Percentiles rank a stretch among this genome's conserved stretches.
Conservation (phyloP, 2,888 invertebrate genomes). For the Mythimna pallens region DNA sequence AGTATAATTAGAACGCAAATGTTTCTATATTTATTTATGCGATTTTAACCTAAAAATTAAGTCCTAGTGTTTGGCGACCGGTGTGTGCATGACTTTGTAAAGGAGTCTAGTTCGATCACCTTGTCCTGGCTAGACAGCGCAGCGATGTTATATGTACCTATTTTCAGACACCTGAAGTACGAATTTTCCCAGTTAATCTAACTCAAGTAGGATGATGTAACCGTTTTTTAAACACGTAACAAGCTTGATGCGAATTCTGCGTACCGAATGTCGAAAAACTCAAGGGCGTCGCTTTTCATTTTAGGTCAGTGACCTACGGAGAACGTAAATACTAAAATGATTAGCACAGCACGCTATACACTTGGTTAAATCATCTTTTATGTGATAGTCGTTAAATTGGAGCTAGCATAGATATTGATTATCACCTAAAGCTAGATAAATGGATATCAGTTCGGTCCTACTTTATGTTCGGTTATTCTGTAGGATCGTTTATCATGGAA, state of each 20-base stretch:
- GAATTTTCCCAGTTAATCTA: slow-evolving; percentile 40
- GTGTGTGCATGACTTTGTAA: slow-evolving; percentile 15
- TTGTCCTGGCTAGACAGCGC: slow-evolving; percentile 15
- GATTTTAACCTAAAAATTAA: background rate
- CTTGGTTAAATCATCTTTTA: slow-evolving; percentile 30
- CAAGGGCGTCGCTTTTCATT: slow-evolving; percentile 55
- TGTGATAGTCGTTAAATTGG: background rate
- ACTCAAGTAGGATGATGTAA: slow-evolving; percentile 56
- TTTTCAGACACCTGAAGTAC: slow-evolving; percentile 19
- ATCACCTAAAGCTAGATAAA: background rate
- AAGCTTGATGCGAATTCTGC: slow-evolving; percentile 21
- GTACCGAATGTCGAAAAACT: slow-evolving; percentile 34
- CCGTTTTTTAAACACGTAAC: slow-evolving; percentile 39
- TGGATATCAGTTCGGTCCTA: slow-evolving; percentile 2
- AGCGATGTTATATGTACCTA: slow-evolving; percentile 2
- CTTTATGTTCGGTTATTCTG: slow-evolving; percentile 5
- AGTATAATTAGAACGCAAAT: slow-evolving; percentile 6
- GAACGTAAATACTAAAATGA: slow-evolving; percentile 44
- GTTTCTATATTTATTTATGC: slow-evolving; percentile 1
- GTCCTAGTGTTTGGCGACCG: background rate
- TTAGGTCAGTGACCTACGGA: slow-evolving; percentile 37
- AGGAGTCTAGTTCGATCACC: slow-evolving; percentile 27
- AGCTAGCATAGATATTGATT: background rate
- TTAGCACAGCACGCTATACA: slow-evolving; percentile 24
- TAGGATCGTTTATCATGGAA: background rate